Conservation (phyloP, 2,113 vertebrate species). For the Sinocyclocheilus anophthalmus region DNA sequence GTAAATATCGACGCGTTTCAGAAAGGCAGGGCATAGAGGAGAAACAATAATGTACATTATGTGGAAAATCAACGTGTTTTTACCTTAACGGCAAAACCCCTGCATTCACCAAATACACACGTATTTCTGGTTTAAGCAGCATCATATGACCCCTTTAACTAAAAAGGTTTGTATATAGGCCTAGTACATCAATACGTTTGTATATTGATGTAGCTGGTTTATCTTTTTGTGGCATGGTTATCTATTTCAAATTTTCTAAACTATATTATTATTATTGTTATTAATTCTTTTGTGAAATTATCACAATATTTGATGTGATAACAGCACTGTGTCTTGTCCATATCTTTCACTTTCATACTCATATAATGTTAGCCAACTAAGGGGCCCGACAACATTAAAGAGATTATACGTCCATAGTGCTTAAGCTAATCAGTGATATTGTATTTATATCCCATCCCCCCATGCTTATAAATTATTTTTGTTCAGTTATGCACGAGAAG, state of each 20-base stretch:
- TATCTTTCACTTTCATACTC: not conserved
- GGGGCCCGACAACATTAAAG: not conserved
- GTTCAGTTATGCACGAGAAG: constrained; percentile 23
- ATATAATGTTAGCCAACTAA: constrained; percentile 9
- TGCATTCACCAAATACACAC: no score
- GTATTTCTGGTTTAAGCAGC: no score
- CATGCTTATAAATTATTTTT: constrained; percentile 29
- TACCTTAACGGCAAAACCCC: no score
- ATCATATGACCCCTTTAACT: no score
- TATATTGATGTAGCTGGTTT: not conserved
- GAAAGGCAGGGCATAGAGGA: no score
- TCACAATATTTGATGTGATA: not conserved
- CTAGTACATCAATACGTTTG: not conserved
- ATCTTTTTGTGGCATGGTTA: not conserved
- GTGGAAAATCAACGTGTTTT: no score
- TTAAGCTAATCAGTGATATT: not conserved
- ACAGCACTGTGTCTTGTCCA: not conserved
- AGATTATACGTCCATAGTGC: not conserved
- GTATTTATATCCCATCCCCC: not conserved
- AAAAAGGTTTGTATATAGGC: no score
- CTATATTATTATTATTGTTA: not conserved
- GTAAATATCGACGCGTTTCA: no score
- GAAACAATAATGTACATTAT: no score
- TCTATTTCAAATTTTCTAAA: not conserved
- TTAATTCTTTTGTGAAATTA: not conserved